phyloP scores from a whole-genome alignment of 1,140 invertebrate species.

The Eciton burchellii region DNA sequence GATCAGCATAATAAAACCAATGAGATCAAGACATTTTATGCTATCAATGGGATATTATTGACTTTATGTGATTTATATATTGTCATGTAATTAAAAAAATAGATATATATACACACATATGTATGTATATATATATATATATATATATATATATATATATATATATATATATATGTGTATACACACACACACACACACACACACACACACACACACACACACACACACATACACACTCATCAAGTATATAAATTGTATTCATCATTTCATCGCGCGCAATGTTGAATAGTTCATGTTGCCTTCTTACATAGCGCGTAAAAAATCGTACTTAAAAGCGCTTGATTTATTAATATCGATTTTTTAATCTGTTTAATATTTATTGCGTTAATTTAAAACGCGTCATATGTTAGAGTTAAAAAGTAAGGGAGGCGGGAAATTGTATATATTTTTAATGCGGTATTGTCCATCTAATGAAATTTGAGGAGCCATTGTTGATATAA shows the following conservation, averaged over 20 bases:
- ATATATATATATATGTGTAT: no score
- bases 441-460: conserved; percentile 33
- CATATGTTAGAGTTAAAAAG: conserved; percentile 11
- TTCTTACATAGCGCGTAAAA: neutral
- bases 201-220: no score
- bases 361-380: conserved; percentile 46
- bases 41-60: conserved; percentile 70
- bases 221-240: no score
- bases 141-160: no score
- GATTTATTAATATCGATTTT: conserved; percentile 53
- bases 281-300: neutral
- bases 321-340: conserved; percentile 48
- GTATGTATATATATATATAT: no score
- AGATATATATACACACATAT: conserved; percentile 37
- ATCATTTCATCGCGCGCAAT: conserved; percentile 27
- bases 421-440: conserved; percentile 31
- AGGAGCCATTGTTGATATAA: conserved; percentile 74
- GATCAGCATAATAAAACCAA: conserved; percentile 61
- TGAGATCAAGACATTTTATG: conserved; percentile 73
- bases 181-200: no score
- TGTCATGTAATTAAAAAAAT: neutral
- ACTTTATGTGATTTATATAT: conserved; percentile 30
- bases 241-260: no score
- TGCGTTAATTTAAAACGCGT: conserved; percentile 14
- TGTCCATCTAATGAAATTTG: conserved; percentile 51